Evolutionary conservation across 2,888 invertebrate species (phyloP).

Genomic region (Mellilla xanthometata): DNA sequence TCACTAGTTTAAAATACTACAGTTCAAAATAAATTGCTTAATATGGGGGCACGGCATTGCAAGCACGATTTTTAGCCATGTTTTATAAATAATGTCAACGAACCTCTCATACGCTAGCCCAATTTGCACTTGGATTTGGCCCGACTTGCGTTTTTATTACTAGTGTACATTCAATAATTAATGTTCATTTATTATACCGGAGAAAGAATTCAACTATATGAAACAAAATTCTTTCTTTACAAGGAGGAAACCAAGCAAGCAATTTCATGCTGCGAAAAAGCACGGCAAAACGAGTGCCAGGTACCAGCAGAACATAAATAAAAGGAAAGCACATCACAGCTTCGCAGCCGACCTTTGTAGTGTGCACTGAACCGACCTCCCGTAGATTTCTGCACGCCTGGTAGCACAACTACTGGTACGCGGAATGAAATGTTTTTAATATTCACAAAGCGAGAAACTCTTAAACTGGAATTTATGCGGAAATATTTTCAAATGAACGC

Average conservation of each 20-base stretch:
- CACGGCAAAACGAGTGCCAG: conserved; percentile 31
- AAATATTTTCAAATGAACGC: conserved; percentile 37
- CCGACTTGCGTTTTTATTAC: too few species aligned
- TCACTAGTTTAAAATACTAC: too few species aligned
- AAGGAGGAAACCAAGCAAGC: neutral
- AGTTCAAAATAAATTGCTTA: too few species aligned
- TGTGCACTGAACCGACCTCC: conserved; percentile 65
- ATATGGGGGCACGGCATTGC: too few species aligned
- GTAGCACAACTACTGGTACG: conserved; percentile 60
- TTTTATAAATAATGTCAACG: too few species aligned
- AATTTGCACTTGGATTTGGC: too few species aligned
- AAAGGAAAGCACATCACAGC: conserved; percentile 60
- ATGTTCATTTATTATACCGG: too few species aligned
- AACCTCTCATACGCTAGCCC: too few species aligned
- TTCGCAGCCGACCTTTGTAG: conserved; percentile 62
- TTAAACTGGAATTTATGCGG: conserved; percentile 46
- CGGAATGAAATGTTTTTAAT: conserved; percentile 62
- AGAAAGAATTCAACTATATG: too few species aligned
- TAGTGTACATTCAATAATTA: too few species aligned
- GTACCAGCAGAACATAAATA: conserved; percentile 60
- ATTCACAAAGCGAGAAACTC: conserved; percentile 51
- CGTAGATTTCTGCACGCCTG: conserved; percentile 57
- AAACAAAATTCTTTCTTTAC: too few species aligned
- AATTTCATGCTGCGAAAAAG: conserved; percentile 1
- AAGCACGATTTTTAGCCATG: too few species aligned